Conservation (phyloP, 2,888 invertebrate genomes). For the Danaus chrysippus region DNA sequence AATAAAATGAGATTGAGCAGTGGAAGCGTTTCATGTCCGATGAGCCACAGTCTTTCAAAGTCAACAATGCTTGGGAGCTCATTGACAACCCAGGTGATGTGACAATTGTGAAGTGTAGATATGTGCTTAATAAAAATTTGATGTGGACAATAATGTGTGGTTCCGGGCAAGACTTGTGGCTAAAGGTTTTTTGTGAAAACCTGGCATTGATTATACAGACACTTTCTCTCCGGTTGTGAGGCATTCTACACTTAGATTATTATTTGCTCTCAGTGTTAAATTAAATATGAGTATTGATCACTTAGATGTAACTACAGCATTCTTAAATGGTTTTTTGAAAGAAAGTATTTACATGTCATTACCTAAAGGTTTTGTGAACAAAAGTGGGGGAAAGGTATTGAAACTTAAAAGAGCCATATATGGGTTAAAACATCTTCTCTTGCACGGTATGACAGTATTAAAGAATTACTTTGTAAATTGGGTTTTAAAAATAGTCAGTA, state of each 20-base stretch:
- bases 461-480: conserved; percentile 4
- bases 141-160: conserved; percentile 18
- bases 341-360: conserved; percentile 7
- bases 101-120: too few relatives aligned
- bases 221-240: conserved; percentile 25
- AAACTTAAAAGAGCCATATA: conserved; percentile 10
- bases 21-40: conserved; percentile 20
- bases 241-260: too few relatives aligned
- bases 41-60: conserved; percentile 23
- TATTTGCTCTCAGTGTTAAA: conserved; percentile 9
- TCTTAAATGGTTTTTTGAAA: conserved; percentile 11
- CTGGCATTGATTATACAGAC: conserved; percentile 25
- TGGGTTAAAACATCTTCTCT: conserved; percentile 6
- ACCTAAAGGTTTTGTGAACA: neutral
- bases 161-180: conserved; percentile 27
- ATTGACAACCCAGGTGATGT: conserved; percentile 16
- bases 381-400: neutral
- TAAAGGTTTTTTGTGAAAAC: conserved; percentile 24
- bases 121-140: conserved; percentile 1
- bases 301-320: too few relatives aligned
- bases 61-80: conserved; percentile 22
- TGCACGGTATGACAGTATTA: conserved; percentile 6
- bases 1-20: conserved; percentile 28
- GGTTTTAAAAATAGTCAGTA: conserved; percentile 7
- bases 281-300: conserved; percentile 6